Evolutionary conservation across 2,888 invertebrate species (phyloP).

Genomic region (Phengaris arion): DNA sequence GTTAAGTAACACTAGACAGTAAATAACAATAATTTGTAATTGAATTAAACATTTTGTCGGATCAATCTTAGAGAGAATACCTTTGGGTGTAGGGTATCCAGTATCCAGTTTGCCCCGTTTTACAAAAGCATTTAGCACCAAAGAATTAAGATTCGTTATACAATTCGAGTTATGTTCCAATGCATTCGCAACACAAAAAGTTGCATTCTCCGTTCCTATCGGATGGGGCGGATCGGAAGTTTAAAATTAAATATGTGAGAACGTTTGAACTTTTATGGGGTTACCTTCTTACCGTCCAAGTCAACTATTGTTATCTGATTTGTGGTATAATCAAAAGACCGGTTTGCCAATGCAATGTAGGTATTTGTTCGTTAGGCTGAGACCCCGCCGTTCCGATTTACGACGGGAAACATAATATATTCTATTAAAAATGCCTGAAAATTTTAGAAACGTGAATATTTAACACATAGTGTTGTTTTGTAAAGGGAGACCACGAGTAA

Average conservation of each 20-base stretch:
- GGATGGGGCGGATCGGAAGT: background rate
- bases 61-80: background rate
- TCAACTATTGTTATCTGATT: constrained; percentile 7
- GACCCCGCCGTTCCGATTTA: no score
- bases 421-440: no score
- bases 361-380: no score
- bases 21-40: background rate
- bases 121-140: background rate
- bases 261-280: constrained; percentile 26
- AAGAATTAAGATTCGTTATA: constrained; percentile 23
- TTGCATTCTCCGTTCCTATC: constrained; percentile 4
- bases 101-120: background rate
- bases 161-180: constrained; percentile 5
- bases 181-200: constrained; percentile 25
- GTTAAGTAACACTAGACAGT: no score
- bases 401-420: no score
- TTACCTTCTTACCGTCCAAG: background rate
- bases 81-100: background rate
- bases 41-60: background rate
- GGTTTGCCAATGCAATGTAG: no score
- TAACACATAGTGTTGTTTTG: no score
- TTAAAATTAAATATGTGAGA: constrained; percentile 26
- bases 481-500: no score
- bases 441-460: no score
- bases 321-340: background rate